A percentile compares a stretch with the other conserved stretches of the same genome.
phyloP scores from a whole-genome alignment of 1,140 invertebrate species.

The Hylaeus volcanicus region DNA sequence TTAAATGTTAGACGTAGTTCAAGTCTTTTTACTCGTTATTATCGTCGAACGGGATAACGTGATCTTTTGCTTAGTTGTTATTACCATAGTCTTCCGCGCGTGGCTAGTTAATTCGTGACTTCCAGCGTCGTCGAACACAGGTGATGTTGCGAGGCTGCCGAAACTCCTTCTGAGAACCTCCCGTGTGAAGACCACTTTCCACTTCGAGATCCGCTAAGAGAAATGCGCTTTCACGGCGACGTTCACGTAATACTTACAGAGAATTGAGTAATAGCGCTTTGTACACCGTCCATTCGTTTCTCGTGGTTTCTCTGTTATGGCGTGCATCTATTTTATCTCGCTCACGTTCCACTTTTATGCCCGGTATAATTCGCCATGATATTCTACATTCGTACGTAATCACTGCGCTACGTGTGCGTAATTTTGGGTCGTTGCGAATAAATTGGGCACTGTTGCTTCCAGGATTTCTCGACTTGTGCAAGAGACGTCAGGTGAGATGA shows the following conservation, averaged over 20 bases:
- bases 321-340: not conserved
- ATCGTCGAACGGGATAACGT: not conserved
- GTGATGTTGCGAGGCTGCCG: not conserved
- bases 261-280: constrained; percentile 37
- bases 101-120: not conserved
- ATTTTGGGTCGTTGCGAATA: not conserved
- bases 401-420: too few relatives aligned
- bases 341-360: not conserved
- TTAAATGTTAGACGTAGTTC: too few relatives aligned
- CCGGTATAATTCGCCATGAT: too few relatives aligned
- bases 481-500: too few relatives aligned
- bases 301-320: not conserved
- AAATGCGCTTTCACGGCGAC: constrained; percentile 73
- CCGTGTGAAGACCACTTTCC: constrained; percentile 45
- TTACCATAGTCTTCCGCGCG: not conserved
- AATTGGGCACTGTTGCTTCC: too few relatives aligned
- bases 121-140: not conserved
- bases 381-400: not conserved
- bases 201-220: constrained; percentile 63
- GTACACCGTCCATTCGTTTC: constrained; percentile 9
- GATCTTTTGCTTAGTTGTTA: not conserved
- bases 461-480: too few relatives aligned
- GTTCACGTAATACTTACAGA: constrained; percentile 69
- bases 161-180: not conserved
- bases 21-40: not conserved